A percentile compares a stretch with the other conserved stretches of the same genome.
These are phyloP conservation scores for Ostrea edulis DNA, from an alignment of 1,140 invertebrate genomes.

Conservation along the genomic window DNA sequence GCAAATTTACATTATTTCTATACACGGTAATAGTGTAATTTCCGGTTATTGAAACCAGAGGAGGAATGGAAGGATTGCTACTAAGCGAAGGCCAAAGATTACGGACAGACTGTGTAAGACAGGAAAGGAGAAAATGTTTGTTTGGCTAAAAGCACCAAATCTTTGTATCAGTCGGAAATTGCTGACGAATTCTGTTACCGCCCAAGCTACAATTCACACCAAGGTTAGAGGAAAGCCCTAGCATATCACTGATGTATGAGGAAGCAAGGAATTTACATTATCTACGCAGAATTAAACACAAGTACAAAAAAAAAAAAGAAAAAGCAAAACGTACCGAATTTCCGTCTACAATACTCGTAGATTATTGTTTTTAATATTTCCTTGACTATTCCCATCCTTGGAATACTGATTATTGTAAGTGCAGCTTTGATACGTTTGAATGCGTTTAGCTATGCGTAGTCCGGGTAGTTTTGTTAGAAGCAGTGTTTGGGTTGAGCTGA, in stretches of 20 bases:
- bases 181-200: slow-evolving; percentile 18
- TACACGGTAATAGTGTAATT: slow-evolving; percentile 6
- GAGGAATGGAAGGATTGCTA: neutral
- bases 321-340: too few relatives aligned
- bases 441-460: too few relatives aligned
- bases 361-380: too few relatives aligned
- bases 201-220: slow-evolving; percentile 3
- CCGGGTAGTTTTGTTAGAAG: too few relatives aligned
- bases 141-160: slow-evolving; percentile 5
- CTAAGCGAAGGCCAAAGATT: neutral
- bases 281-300: neutral
- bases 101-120: neutral
- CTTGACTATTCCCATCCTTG: too few relatives aligned
- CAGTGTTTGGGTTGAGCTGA: too few relatives aligned
- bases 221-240: neutral
- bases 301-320: neutral
- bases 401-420: too few relatives aligned
- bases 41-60: neutral
- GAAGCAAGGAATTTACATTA: neutral
- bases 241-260: neutral
- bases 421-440: too few relatives aligned
- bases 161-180: neutral
- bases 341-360: too few relatives aligned
- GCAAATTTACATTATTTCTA: neutral
- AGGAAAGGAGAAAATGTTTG: neutral